These are phyloP conservation scores for Bagarius yarrelli DNA, from an alignment of 2,113 vertebrate species.

Conservation along the genomic window DNA sequence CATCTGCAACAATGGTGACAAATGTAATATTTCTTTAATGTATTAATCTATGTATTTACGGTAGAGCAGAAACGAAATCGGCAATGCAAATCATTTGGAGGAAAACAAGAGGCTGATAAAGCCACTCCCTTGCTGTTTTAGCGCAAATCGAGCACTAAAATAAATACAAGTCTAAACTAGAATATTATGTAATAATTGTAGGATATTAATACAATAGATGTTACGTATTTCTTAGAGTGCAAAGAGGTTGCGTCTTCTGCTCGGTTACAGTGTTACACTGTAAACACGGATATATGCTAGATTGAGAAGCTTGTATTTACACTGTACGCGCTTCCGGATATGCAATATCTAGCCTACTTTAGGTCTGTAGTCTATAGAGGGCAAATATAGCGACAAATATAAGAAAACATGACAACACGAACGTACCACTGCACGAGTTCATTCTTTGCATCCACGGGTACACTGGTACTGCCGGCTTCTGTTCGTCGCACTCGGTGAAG, in stretches of 20 bases:
- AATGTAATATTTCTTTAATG: not conserved
- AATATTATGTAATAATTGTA: not conserved
- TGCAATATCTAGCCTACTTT: conserved; percentile 47
- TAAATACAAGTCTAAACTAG: conserved; percentile 31
- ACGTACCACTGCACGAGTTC: conserved; percentile 97
- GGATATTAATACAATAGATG: not conserved
- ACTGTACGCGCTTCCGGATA: conserved; percentile 55
- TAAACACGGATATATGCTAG: conserved; percentile 31
- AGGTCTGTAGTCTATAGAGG: conserved; percentile 48
- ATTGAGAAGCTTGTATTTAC: conserved; percentile 50
- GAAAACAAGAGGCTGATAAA: conserved; percentile 17
- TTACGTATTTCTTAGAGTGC: not conserved
- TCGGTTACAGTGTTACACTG: conserved; percentile 45
- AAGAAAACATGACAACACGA: conserved; percentile 43
- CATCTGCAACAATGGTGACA: not conserved
- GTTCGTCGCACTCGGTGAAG: conserved; percentile 86
- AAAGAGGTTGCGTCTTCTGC: conserved; percentile 21
- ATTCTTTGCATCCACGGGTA: conserved; percentile 95
- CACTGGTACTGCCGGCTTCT: conserved; percentile 83
- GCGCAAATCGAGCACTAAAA: not conserved
- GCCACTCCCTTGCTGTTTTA: conserved; percentile 23
- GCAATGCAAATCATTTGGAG: conserved; percentile 35
- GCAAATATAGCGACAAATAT: conserved; percentile 50
- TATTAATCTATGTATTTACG: not conserved
- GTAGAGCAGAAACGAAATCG: conserved; percentile 3